Evolutionary conservation across 2,888 invertebrate species (phyloP).

Genomic region (Carcina quercana): DNA sequence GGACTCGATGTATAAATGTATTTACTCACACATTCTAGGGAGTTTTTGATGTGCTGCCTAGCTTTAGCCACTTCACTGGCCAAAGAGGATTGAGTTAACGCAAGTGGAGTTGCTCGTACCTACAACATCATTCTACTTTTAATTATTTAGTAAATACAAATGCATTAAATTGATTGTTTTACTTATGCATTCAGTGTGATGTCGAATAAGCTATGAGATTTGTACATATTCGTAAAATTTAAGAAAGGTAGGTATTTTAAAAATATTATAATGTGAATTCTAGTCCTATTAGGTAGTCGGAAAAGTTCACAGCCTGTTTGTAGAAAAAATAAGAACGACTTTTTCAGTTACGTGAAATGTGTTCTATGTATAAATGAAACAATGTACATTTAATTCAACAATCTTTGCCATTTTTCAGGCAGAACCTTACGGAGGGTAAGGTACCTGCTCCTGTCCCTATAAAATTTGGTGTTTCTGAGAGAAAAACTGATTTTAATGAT

Average conservation of each 20-base stretch:
- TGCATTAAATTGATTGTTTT: too few relatives aligned
- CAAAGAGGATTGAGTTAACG: slow-evolving; percentile 75
- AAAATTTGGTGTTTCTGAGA: neutral
- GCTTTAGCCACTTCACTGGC: slow-evolving; percentile 91
- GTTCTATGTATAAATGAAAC: too few relatives aligned
- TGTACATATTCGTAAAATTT: too few relatives aligned
- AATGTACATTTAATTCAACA: too few relatives aligned
- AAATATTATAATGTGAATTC: too few relatives aligned
- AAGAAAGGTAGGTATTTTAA: too few relatives aligned
- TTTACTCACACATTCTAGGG: slow-evolving; percentile 80
- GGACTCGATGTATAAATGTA: slow-evolving; percentile 17
- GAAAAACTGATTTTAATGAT: too few relatives aligned
- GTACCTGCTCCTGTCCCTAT: neutral
- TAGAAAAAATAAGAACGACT: neutral
- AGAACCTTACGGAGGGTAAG: neutral
- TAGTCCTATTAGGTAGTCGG: neutral
- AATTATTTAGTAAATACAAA: too few relatives aligned
- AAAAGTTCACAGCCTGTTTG: neutral
- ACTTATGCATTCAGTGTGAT: too few relatives aligned
- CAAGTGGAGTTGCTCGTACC: slow-evolving; percentile 45
- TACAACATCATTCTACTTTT: slow-evolving; percentile 27
- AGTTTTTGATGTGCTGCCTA: slow-evolving; percentile 87
- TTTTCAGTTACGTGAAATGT: neutral
- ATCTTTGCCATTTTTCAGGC: too few relatives aligned
- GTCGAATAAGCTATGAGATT: too few relatives aligned